Conservation (phyloP, 2,113 vertebrate species). For the Lagopus leucura region DNA sequence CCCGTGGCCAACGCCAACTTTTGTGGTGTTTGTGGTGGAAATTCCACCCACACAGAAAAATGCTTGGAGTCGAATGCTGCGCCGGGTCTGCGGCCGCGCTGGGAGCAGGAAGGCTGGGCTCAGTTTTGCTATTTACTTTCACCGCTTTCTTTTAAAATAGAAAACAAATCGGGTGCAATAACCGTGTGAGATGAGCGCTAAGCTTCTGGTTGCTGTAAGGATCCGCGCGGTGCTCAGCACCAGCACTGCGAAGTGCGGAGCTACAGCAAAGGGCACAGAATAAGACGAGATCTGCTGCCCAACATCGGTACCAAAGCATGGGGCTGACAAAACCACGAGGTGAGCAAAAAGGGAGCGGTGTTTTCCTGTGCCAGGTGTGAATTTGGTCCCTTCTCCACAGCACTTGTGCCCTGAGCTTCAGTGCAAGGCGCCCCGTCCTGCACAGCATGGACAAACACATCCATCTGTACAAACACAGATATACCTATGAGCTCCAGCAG, state of each 20-base stretch:
- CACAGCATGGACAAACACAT: not conserved
- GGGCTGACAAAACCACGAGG: not conserved
- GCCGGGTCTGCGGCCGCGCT: no score
- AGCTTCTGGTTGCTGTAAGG: not conserved
- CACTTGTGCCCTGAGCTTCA: no score
- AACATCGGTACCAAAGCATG: not conserved
- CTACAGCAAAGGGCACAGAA: not conserved
- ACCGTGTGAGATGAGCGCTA: not conserved
- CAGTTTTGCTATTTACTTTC: not conserved
- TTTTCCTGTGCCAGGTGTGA: not conserved
- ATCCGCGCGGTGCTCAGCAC: not conserved
- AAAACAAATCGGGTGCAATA: not conserved
- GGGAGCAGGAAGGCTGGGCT: not conserved
- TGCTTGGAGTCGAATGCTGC: not conserved
- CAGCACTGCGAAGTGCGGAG: not conserved
- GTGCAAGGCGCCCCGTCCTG: no score
- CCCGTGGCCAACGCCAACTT: not conserved
- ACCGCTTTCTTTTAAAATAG: not conserved
- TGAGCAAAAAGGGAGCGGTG: not conserved
- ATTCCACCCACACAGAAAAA: constrained; percentile 55
- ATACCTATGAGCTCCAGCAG: not conserved
- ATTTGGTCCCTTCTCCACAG: not conserved
- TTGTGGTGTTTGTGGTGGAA: not conserved
- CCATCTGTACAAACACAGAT: not conserved
- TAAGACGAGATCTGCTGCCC: not conserved